Evolutionary conservation across 2,888 invertebrate genomes (phyloP).

Genomic region (Liodrosophila aerea): DNA sequence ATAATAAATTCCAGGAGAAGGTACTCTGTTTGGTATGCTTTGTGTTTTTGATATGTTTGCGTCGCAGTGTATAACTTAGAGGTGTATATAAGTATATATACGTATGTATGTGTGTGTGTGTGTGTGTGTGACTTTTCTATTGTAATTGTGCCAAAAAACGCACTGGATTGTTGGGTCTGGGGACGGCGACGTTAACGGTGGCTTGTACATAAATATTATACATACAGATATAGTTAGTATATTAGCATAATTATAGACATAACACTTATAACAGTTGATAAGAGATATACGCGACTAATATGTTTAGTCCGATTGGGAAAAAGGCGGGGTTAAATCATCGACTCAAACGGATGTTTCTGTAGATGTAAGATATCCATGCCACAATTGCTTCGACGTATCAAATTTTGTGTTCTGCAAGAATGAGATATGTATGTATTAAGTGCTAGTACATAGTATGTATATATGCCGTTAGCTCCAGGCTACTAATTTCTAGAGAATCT

Average conservation of each 20-base stretch:
- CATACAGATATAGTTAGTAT: constrained; percentile 21
- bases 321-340: constrained; percentile 62
- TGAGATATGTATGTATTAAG: constrained; percentile 41
- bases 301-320: constrained; percentile 6
- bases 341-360: constrained; percentile 81
- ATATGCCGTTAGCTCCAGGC: too few relatives aligned
- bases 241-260: constrained; percentile 38
- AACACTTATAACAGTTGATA: constrained; percentile 32
- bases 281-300: too few relatives aligned
- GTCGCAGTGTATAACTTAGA: constrained; percentile 28
- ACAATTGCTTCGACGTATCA: constrained; percentile 79
- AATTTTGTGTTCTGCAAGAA: constrained; percentile 79
- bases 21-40: constrained; percentile 25
- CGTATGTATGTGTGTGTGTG: constrained; percentile 1
- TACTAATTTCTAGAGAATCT: background rate
- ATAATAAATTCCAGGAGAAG: constrained; percentile 53
- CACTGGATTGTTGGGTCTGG: constrained; percentile 27
- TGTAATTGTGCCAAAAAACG: constrained; percentile 44
- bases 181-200: constrained; percentile 43
- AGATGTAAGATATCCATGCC: constrained; percentile 79
- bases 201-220: constrained; percentile 47
- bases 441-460: background rate
- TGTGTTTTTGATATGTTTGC: constrained; percentile 64
- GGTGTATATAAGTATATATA: background rate
- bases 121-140: constrained; percentile 18